Conservation (phyloP, 2,888 invertebrate genomes). For the Andrena minutula region DNA sequence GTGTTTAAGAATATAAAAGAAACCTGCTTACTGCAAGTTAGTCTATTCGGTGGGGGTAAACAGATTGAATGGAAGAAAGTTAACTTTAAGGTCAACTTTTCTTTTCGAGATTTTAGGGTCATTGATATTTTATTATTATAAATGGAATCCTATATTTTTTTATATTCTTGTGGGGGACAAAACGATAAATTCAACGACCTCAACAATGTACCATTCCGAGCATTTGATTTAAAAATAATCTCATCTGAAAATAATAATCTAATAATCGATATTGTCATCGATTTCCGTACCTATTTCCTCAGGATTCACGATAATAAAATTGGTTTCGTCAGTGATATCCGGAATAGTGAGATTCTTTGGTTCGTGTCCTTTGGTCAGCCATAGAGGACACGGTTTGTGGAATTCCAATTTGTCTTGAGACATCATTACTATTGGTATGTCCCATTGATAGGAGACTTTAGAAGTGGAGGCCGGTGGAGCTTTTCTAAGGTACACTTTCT, state of each 20-base stretch:
- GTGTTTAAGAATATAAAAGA: too few relatives aligned
- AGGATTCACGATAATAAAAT: constrained; percentile 92
- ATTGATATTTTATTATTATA: too few relatives aligned
- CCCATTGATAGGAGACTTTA: constrained; percentile 89
- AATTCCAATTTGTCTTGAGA: constrained; percentile 88
- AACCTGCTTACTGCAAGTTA: too few relatives aligned
- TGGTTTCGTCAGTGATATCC: constrained; percentile 86
- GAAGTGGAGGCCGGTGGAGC: constrained; percentile 88
- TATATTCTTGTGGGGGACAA: too few relatives aligned
- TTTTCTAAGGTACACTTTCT: constrained; percentile 91
- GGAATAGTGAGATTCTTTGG: constrained; percentile 86
- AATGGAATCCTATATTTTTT: too few relatives aligned
- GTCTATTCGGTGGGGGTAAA: too few relatives aligned
- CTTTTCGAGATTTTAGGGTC: too few relatives aligned
- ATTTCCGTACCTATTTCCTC: constrained; percentile 91
- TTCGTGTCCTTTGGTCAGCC: constrained; percentile 87
- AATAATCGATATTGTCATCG: not conserved
- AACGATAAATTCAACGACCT: too few relatives aligned
- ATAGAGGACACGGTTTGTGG: constrained; percentile 87
- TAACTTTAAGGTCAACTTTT: too few relatives aligned
- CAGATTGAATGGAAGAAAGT: too few relatives aligned
- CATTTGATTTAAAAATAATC: too few relatives aligned
- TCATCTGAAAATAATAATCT: not conserved
- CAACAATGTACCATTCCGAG: too few relatives aligned
- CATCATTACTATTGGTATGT: constrained; percentile 89